Base-by-base conservation (phyloP, 2,113 vertebrate genomes). In the Haemorhous mexicanus region DNA sequence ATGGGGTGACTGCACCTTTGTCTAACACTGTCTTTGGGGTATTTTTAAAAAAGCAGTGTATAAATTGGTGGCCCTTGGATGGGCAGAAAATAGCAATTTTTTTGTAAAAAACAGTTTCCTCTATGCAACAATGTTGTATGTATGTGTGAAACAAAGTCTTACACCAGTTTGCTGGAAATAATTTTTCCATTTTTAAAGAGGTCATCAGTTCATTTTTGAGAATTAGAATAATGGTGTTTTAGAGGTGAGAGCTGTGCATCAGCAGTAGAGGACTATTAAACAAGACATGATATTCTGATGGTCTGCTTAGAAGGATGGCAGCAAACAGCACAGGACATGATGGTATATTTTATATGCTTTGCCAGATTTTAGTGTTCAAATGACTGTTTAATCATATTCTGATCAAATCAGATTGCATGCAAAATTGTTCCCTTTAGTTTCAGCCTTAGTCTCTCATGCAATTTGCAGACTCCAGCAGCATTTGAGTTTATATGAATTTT, bases 211-310 rank as follows among this genome's bases (percentile, higher is more conserved):
- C n/a, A 43, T 43, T 90, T 82, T 67, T 16, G 28, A 50, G 72
- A 82, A 55, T n/a, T 23, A 35, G 14, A 43, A 21, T 68, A 70
- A 21, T 28, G 64, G 16, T 41, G 16, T 43, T 94, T 37, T 72
- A 87, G 74, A 85, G 9, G 11, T 63, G 24, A 74, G 46, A 66
- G 20, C 19, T 74, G 11, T 77, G 41, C 11, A 49, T 73, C 52
- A 39, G 16, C 35, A 43, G 14, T 16, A 17, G 33, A 62, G 15
- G 19, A 32, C 32, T 87, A 6, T 80, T 89, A 58, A 76, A 58
- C 2, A 39, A 68, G 49, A 49, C 3, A 23, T 1, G 0, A 4
- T 58, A 28, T 67, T 85, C 16, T 4, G 1, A 7, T 1, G 1
- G 6, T 52, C 14, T 79, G 0, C 33, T 67, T 68, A 27, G 16